Evolutionary conservation across 2,888 invertebrate genomes (phyloP).

Genomic region (Podotricha telesiphe): DNA sequence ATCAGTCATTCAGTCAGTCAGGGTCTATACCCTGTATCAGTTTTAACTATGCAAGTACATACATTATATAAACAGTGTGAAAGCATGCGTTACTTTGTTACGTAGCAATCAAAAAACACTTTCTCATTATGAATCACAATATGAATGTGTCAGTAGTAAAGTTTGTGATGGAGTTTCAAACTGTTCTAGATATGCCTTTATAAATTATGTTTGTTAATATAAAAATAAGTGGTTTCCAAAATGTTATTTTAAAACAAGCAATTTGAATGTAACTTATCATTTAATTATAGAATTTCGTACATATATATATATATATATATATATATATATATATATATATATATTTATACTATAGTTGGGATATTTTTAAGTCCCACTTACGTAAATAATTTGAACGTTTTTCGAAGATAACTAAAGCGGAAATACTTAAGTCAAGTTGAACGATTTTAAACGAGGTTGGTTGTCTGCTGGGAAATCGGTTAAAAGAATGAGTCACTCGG

Average conservation of each 20-base stretch:
- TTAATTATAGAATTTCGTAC: not conserved
- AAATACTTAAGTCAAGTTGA: constrained; percentile 46
- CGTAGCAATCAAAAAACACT: constrained; percentile 54
- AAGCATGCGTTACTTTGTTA: constrained; percentile 27
- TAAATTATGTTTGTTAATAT: too few species aligned
- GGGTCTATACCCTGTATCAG: too few species aligned
- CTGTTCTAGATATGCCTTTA: not conserved
- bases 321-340: not conserved
- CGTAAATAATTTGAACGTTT: constrained; percentile 40
- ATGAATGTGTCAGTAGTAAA: constrained; percentile 67
- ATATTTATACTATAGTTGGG: not conserved
- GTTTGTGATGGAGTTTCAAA: constrained; percentile 60
- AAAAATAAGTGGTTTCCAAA: not conserved
- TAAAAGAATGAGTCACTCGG: constrained; percentile 49
- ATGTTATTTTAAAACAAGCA: not conserved
- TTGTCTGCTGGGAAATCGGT: constrained; percentile 48
- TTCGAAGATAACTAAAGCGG: constrained; percentile 44
- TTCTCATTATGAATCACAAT: constrained; percentile 69
- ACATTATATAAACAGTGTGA: not conserved
- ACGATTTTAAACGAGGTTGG: constrained; percentile 45
- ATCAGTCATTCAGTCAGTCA: too few species aligned
- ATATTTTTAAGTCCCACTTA: constrained; percentile 34
- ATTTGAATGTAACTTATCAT: too few species aligned
- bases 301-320: too few species aligned
- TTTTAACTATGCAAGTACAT: not conserved